Percentiles rank a stretch among this genome's conserved stretches.
Evolutionary conservation across 2,797 vertebrate species (phyloP).

Genomic region (Carduelis carduelis): DNA sequence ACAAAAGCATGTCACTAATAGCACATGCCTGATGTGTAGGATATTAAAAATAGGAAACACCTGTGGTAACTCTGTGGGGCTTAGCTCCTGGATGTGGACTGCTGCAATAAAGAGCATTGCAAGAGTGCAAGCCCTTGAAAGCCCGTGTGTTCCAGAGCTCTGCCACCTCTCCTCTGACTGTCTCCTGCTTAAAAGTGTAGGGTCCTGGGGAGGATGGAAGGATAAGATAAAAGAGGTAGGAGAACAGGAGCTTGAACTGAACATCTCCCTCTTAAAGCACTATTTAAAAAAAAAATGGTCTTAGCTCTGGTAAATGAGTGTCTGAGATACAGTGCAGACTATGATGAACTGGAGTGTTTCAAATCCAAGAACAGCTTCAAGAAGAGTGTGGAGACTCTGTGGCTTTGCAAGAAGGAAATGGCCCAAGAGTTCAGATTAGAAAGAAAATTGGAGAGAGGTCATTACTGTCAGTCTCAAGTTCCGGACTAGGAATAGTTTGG

Average conservation of each 20-base stretch:
- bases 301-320: background rate
- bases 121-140: background rate
- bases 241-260: background rate
- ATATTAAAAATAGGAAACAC: constrained; percentile 23
- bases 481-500: background rate
- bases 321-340: background rate
- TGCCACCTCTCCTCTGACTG: background rate
- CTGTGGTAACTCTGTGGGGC: background rate
- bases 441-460: background rate
- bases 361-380: background rate
- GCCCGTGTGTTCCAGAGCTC: background rate
- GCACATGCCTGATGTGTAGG: background rate
- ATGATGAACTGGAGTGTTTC: background rate
- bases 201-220: background rate
- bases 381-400: background rate
- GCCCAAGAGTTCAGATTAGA: background rate
- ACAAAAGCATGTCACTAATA: background rate
- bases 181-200: background rate
- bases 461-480: background rate
- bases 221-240: background rate
- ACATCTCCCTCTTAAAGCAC: background rate
- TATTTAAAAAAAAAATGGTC: background rate
- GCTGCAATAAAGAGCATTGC: background rate
- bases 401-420: background rate
- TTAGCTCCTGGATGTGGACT: background rate